Conservation (phyloP, 92 coral and sea anemone genomes). For the Epizoanthus scotinus region DNA sequence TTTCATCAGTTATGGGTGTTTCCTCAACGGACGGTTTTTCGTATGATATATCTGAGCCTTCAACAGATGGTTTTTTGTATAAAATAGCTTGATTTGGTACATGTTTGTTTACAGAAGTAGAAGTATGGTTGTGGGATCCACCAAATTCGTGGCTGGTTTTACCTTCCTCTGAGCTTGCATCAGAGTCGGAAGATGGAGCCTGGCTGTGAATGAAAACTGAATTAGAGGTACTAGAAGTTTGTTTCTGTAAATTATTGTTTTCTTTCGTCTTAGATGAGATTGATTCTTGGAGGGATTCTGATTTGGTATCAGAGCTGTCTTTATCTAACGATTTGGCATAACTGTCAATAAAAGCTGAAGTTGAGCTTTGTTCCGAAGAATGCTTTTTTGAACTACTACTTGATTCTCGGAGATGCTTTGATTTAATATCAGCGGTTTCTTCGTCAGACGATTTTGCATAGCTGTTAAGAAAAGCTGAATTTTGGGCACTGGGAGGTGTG, state of each 20-base stretch:
- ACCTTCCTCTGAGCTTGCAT: neutral
- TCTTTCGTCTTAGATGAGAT: too few relatives aligned
- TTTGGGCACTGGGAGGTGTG: neutral
- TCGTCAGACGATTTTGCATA: neutral
- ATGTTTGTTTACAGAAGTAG: neutral
- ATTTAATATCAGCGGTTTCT: neutral
- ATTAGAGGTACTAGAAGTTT: neutral
- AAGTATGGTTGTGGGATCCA: neutral
- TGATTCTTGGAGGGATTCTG: neutral
- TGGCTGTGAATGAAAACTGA: neutral
- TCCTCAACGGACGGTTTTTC: constrained; percentile 41
- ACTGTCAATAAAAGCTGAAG: constrained; percentile 33
- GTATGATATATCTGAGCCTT: neutral
- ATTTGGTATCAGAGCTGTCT: constrained; percentile 9
- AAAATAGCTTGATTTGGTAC: too few relatives aligned
- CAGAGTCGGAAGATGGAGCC: neutral
- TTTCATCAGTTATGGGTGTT: constrained; percentile 17
- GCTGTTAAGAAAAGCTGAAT: constrained; percentile 6
- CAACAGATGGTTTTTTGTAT: constrained; percentile 26
- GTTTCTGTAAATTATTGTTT: too few relatives aligned
- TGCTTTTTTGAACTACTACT: neutral
- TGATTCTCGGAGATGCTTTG: neutral
- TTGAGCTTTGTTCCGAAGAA: neutral
- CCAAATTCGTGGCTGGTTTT: neutral
- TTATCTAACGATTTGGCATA: constrained; percentile 7